Evolutionary conservation across 1,140 invertebrate species (phyloP).

Genomic region (Microplitis mediator): DNA sequence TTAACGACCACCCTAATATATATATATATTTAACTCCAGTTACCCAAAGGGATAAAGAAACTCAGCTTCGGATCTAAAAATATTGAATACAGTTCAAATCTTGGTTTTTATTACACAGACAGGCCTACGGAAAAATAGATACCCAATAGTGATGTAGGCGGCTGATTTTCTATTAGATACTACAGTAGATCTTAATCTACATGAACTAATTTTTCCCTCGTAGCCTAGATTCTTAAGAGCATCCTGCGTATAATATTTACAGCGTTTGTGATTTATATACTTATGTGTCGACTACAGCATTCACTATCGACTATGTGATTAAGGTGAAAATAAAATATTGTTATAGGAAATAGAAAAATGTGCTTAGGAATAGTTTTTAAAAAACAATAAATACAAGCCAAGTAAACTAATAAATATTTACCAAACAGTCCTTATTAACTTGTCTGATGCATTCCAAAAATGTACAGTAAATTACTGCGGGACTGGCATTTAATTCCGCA

Average conservation of each 20-base stretch:
- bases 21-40: neutral
- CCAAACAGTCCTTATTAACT: slow-evolving; percentile 51
- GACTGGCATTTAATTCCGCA: slow-evolving; percentile 23
- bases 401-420: slow-evolving; percentile 31
- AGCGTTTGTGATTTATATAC: slow-evolving; percentile 4
- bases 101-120: too few relatives aligned
- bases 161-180: too few relatives aligned
- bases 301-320: too few relatives aligned
- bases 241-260: slow-evolving; percentile 32
- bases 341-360: neutral
- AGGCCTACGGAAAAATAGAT: too few relatives aligned
- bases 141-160: too few relatives aligned
- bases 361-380: too few relatives aligned
- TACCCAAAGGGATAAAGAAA: too few relatives aligned
- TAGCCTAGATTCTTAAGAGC: slow-evolving; percentile 8
- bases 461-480: slow-evolving; percentile 46
- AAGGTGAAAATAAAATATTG: neutral
- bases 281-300: neutral
- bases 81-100: too few relatives aligned
- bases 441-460: slow-evolving; percentile 53
- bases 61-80: neutral
- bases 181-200: neutral
- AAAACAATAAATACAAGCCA: neutral
- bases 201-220: neutral
- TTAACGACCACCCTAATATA: too few relatives aligned